A percentile compares a stretch with the other conserved stretches of the same genome.
Conservation (phyloP, 2,797 vertebrate genomes). For the Hipposideros larvatus region DNA sequence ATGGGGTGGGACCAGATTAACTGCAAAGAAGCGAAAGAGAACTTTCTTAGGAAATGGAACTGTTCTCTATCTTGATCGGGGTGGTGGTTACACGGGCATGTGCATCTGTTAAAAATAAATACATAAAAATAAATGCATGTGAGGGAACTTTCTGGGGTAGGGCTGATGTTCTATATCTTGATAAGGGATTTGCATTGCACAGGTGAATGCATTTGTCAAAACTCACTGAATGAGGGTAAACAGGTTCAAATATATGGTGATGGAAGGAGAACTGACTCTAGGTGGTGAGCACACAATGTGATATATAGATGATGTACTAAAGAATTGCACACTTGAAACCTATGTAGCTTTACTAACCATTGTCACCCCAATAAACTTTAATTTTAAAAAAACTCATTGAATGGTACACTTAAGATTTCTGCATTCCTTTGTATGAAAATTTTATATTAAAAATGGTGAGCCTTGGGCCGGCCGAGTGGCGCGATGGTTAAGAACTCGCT, state of each 20-base stretch:
- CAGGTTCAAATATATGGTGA: too few species aligned
- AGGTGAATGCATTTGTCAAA: constrained; percentile 26
- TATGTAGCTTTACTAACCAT: too few species aligned
- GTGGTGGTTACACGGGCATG: constrained; percentile 31
- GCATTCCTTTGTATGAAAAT: not conserved
- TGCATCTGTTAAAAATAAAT: constrained; percentile 72
- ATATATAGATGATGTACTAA: too few species aligned
- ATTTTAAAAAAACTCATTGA: not conserved
- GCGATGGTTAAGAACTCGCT: too few species aligned
- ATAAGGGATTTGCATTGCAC: constrained; percentile 61
- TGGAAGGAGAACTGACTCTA: too few species aligned
- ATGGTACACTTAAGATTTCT: not conserved
- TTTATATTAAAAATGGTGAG: not conserved
- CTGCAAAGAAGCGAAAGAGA: constrained; percentile 30
- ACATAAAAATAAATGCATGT: constrained; percentile 49
- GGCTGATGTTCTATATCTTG: constrained; percentile 12
- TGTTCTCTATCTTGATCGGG: not conserved
- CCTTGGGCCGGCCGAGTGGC: too few species aligned
- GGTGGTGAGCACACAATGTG: too few species aligned
- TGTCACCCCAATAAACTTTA: too few species aligned
- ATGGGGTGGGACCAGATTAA: not conserved
- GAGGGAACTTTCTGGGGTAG: not conserved
- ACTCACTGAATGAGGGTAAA: not conserved
- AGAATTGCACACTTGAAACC: too few species aligned
- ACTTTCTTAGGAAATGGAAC: not conserved